Evolutionary conservation across 2,797 vertebrate genomes (phyloP).

Genomic region (Gymnoscopelus braueri): DNA sequence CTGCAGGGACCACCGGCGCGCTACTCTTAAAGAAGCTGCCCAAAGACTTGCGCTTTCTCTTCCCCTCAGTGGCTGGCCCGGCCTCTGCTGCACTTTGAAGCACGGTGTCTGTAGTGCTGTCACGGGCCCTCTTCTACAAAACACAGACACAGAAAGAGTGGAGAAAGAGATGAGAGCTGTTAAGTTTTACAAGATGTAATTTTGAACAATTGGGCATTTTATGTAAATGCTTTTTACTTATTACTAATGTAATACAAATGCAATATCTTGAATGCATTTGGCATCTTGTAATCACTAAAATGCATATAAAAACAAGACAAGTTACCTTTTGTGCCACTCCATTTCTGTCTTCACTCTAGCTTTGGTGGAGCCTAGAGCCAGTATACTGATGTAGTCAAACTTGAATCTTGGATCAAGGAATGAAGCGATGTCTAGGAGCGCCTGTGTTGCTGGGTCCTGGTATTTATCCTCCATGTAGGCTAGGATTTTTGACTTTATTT

Average conservation of each 20-base stretch:
- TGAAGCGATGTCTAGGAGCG: slow-evolving; percentile 19
- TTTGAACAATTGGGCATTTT: slow-evolving; percentile 11
- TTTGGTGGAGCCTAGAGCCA: neutral
- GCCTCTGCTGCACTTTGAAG: slow-evolving; percentile 6
- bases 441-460: slow-evolving; percentile 18
- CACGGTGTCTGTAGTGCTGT: neutral
- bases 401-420: slow-evolving; percentile 31
- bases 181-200: slow-evolving; percentile 1
- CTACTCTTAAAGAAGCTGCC: neutral
- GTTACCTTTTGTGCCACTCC: slow-evolving; percentile 19
- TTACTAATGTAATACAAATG: neutral
- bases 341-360: slow-evolving; percentile 20
- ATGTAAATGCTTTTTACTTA: neutral
- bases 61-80: neutral
- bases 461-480: slow-evolving; percentile 35
- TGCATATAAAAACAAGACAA: slow-evolving; percentile 11
- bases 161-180: slow-evolving; percentile 8
- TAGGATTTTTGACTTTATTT: slow-evolving; percentile 28
- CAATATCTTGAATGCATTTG: neutral
- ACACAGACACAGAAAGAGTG: neutral
- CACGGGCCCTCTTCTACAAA: neutral
- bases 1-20: too few species aligned
- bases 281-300: slow-evolving; percentile 3
- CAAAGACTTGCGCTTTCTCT: neutral
- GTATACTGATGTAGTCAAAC: slow-evolving; percentile 16